A percentile compares a stretch with the other conserved stretches of the same genome.
phyloP scores from a whole-genome alignment of 2,888 invertebrate species.

The Yponomeuta plumbellus region DNA sequence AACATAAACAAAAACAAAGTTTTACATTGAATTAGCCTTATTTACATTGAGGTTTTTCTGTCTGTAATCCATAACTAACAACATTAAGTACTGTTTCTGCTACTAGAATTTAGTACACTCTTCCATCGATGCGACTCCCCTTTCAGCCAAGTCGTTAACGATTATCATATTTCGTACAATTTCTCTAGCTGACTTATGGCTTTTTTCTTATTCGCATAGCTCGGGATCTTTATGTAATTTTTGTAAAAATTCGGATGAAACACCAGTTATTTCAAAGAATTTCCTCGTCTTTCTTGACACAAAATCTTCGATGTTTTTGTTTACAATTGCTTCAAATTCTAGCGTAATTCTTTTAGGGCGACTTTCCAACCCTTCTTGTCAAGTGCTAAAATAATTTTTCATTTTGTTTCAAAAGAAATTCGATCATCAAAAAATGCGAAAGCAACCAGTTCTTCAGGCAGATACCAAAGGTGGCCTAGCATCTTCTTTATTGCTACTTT shows the following conservation, averaged over 20 bases:
- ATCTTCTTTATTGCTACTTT: no score
- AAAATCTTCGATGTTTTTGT: constrained; percentile 7
- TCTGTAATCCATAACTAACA: constrained; percentile 7
- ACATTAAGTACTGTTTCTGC: constrained; percentile 9
- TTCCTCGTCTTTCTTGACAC: constrained; percentile 8
- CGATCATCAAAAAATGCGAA: no score
- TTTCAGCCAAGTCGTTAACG: constrained; percentile 9
- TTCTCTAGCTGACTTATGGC: no score
- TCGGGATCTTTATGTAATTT: constrained; percentile 9
- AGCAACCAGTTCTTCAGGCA: no score
- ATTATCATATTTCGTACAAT: no score
- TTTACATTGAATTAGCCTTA: no score
- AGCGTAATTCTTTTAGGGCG: no score
- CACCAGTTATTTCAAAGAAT: constrained; percentile 12
- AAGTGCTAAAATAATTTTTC: constrained; percentile 7
- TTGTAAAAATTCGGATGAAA: constrained; percentile 11
- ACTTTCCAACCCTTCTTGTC: constrained; percentile 10
- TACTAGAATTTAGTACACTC: constrained; percentile 2
- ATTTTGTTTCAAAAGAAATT: no score
- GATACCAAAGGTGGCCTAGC: no score
- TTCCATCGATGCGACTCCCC: constrained; percentile 9
- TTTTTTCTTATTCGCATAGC: constrained; percentile 3
- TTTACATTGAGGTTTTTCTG: constrained; percentile 4
- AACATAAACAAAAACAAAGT: no score
- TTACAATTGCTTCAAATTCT: not conserved